These are phyloP conservation scores for Pterocles gutturalis DNA, from an alignment of 2,113 vertebrate species.

Conservation along the genomic window DNA sequence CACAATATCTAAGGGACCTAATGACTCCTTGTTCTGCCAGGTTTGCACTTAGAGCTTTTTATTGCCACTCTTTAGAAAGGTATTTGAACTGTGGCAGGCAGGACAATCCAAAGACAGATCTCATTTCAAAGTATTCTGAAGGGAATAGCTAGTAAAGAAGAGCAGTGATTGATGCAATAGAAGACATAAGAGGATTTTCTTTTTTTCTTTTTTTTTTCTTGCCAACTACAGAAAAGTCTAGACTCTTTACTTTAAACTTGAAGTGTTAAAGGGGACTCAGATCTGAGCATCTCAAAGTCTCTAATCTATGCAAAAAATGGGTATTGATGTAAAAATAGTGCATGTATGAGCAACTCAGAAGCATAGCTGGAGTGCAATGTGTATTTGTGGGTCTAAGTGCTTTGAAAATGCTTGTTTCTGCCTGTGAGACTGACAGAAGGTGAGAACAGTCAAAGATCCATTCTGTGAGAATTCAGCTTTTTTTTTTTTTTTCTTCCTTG, in stretches of 20 bases:
- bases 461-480: neutral
- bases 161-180: slow-evolving; percentile 66
- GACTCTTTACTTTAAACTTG: slow-evolving; percentile 67
- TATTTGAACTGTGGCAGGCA: slow-evolving; percentile 81
- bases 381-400: slow-evolving; percentile 43
- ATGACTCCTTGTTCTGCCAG: slow-evolving; percentile 79
- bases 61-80: slow-evolving; percentile 82
- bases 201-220: slow-evolving; percentile 20
- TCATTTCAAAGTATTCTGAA: slow-evolving; percentile 80
- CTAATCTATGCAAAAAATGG: slow-evolving; percentile 62
- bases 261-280: slow-evolving; percentile 64
- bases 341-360: slow-evolving; percentile 47
- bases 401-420: slow-evolving; percentile 53
- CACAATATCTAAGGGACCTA: slow-evolving; percentile 51
- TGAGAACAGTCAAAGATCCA: slow-evolving; percentile 27
- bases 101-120: slow-evolving; percentile 77
- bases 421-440: slow-evolving; percentile 35
- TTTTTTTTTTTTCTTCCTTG: neutral
- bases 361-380: slow-evolving; percentile 39
- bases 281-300: slow-evolving; percentile 56
- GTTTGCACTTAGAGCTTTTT: slow-evolving; percentile 79
- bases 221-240: slow-evolving; percentile 62
- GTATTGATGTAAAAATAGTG: slow-evolving; percentile 70
- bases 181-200: slow-evolving; percentile 65
- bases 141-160: slow-evolving; percentile 71